Base-by-base conservation (phyloP, 2,888 invertebrate genomes). In the Tridacna gigas region DNA sequence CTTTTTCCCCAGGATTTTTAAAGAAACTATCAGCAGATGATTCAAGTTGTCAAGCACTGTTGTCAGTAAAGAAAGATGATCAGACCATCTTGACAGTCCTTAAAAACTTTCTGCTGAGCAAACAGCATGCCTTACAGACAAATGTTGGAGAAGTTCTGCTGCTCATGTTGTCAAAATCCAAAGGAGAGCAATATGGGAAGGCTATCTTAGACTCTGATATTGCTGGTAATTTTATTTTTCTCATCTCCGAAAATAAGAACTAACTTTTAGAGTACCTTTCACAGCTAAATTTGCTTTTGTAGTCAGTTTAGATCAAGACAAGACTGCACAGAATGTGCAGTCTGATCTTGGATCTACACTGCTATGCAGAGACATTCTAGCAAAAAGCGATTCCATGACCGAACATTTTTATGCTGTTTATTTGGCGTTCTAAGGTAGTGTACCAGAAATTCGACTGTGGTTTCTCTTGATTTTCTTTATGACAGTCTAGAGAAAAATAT, bases 91-190 rank as follows among this genome's bases (percentile, higher is more conserved):
- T 89, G 47, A 67, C 89, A 12, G 78, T 76, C 22, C 60, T 90
- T 66, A 91, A 91, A 82, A 90, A 86, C 79, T 77, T 89, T 22
- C 74, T 91, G 74, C 76, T 90, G 47, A 86, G 86, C 56, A 88
- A 86, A 66, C 82, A 84, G 47, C 86, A 86, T 37, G 83, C 82
- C 0, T 69, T 86, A 45, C 89, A 90, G 78, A 86, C 84, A 28
- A 82, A 87, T 37, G 86, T 88, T n/a, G 79, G 84, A 0, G 88
- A 89, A 74, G 83, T 88, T 15, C 76, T 90, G 13, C 77, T 83
- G 11, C 73, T 67, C 51, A 75, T 90, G 20, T 67, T 90, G 20
- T 45, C 60, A 13, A 84, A 84, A 37, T 67, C 82, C 22, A 74
- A 79, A 12, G 48, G 71, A 4, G n/a, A 69, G 15, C 51, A 74